Base-by-base conservation (phyloP, 2,797 vertebrate species). In the Iguana delicatissima region DNA sequence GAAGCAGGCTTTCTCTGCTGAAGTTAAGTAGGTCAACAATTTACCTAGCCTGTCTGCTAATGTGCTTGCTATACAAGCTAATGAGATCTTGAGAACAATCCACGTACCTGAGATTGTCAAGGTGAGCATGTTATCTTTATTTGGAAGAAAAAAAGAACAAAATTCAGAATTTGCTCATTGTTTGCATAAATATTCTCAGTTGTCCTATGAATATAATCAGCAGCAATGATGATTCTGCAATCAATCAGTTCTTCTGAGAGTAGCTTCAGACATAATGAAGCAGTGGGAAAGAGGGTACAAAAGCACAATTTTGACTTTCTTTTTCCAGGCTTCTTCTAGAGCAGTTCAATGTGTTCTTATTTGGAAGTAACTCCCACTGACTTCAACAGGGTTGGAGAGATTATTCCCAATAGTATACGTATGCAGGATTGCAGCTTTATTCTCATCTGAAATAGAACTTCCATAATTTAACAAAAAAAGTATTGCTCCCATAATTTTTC, bases 1-100 rank as follows among this genome's bases (percentile, higher is more conserved):
- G 9, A 92, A 93, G 93, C 93, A 85, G 92, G 86, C 93, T 94
- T 94, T 96, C 93, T 94, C 92, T 91, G 92, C 59, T 93, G 91
- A 94, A 95, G 95, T 96, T 92, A 96, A 97, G 92, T 94, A 96
- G 95, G 95, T 95, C 96, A 96, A 94, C 94, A 93, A 94, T 95
- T 95, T 91, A 93, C 94, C 93, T 94, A 83, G 90, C 89, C 93
- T 94, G 92, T 95, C 94, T 92, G 93, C 90, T 93, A 94, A 93
- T 95, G 93, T 96, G 90, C 92, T 94, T 86, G 52, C 89, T 13
- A 86, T 91, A 91, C 91, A 94, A 93, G 80, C 90, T 95, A 97
- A 97, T 97, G 96, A 97, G 94, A 96, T 94, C 92, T 96, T 95
- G 93, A 95, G 95, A 96, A 95, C 92, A 92, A 96, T 94, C 95